phyloP scores from a whole-genome alignment of 2,113 vertebrate species.

The Epinephelus moara region DNA sequence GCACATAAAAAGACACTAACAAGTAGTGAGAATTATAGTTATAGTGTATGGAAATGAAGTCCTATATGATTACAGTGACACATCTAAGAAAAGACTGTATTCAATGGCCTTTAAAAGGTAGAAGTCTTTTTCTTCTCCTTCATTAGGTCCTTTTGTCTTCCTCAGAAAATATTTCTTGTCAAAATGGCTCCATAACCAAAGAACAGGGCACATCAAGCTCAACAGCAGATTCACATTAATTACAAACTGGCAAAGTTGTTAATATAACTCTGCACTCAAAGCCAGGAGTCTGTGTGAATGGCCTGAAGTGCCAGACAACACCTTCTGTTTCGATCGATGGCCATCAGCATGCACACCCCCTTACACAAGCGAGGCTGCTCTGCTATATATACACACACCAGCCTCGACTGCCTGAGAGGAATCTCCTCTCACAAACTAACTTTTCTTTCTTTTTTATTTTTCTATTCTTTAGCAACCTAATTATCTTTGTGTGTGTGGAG shows the following conservation, averaged over 20 bases:
- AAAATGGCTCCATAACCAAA: constrained; percentile 49
- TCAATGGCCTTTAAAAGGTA: neutral
- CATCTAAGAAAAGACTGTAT: neutral
- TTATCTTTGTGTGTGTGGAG: constrained; percentile 62
- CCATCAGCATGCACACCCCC: constrained; percentile 72
- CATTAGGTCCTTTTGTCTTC: constrained; percentile 33
- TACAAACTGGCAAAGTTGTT: constrained; percentile 82
- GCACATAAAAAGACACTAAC: too few species aligned
- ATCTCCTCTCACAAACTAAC: constrained; percentile 68
- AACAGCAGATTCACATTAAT: constrained; percentile 80
- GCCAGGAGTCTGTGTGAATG: constrained; percentile 82
- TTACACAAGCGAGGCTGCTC: constrained; percentile 60
- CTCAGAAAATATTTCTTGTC: constrained; percentile 31
- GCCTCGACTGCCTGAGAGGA: constrained; percentile 63
- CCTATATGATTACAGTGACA: neutral
- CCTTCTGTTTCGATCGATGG: constrained; percentile 85
- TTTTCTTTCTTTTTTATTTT: constrained; percentile 57
- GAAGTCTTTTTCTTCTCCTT: neutral
- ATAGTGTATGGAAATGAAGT: neutral
- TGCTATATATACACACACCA: constrained; percentile 65
- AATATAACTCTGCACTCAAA: constrained; percentile 81
- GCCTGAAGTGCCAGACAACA: constrained; percentile 85
- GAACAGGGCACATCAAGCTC: constrained; percentile 57
- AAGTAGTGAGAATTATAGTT: neutral
- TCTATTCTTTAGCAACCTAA: constrained; percentile 66